Evolutionary conservation across 2,888 invertebrate genomes (phyloP).

Genomic region (Chesias legatella): DNA sequence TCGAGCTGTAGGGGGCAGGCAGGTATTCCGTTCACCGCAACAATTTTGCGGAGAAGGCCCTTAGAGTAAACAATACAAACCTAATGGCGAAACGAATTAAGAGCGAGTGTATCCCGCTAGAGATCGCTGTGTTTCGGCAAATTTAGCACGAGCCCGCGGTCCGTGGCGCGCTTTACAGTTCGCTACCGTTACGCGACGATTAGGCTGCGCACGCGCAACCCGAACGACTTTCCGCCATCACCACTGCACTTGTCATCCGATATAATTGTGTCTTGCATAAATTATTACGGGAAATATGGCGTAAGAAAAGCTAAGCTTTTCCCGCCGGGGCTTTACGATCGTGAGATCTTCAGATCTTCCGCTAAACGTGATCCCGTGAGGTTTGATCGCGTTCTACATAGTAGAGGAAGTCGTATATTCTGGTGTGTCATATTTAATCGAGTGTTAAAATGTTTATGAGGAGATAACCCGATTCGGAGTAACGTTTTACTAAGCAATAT

Average conservation of each 20-base stretch:
- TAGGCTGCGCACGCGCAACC: conserved; percentile 66
- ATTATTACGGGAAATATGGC: conserved; percentile 26
- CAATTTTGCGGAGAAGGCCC: neutral
- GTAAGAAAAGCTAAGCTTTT: conserved; percentile 16
- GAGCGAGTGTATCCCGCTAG: conserved; percentile 72
- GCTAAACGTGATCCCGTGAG: neutral
- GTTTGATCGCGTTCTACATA: no score
- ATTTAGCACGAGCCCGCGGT: conserved; percentile 75
- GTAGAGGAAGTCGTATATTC: no score
- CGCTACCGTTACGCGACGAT: conserved; percentile 76
- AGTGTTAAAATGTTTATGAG: no score
- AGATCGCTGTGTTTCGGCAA: conserved; percentile 75
- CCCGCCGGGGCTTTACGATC: conserved; percentile 3
- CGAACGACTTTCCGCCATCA: conserved; percentile 28
- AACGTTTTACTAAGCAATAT: no score
- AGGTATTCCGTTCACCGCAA: no score
- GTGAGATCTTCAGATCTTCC: conserved; percentile 4
- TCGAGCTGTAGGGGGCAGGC: no score
- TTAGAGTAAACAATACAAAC: conserved; percentile 17
- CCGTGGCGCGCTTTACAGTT: conserved; percentile 77
- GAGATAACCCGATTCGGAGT: no score
- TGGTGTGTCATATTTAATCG: no score
- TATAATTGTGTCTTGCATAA: conserved; percentile 30
- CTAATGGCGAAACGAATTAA: conserved; percentile 53
- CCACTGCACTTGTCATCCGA: conserved; percentile 33